phyloP scores from a whole-genome alignment of 2,888 invertebrate genomes.

The Crematogaster levior region DNA sequence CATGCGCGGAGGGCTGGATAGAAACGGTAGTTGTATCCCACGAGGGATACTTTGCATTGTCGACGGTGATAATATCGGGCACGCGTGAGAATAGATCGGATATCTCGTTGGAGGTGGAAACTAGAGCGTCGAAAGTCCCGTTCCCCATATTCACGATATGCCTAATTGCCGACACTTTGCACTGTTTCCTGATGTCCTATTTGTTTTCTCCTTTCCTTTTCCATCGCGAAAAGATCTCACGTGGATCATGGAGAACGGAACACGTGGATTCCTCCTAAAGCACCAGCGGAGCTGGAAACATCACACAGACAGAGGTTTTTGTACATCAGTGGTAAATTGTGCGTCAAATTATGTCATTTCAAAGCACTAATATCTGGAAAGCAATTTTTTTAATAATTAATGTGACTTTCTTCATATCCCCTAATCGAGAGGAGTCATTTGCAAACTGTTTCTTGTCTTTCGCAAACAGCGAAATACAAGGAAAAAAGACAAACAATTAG shows the following conservation, averaged over 20 bases:
- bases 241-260: not conserved
- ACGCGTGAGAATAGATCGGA: constrained; percentile 68
- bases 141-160: constrained; percentile 48
- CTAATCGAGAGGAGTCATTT: not conserved
- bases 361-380: not conserved
- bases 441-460: not conserved
- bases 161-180: constrained; percentile 28
- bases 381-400: not conserved
- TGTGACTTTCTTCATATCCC: not conserved
- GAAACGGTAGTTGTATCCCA: constrained; percentile 52
- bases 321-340: not conserved
- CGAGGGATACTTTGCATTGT: constrained; percentile 70
- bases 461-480: not conserved
- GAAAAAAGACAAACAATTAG: not conserved
- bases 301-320: too few species aligned
- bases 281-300: not conserved
- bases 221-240: not conserved
- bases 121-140: constrained; percentile 73
- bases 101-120: constrained; percentile 67
- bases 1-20: not conserved
- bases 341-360: not conserved
- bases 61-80: constrained; percentile 70
- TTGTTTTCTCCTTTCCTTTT: not conserved
- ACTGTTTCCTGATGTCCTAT: not conserved
- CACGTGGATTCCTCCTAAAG: not conserved